Evolutionary conservation across 1,140 invertebrate species (phyloP).

Genomic region (Druon quercuslanigerum): DNA sequence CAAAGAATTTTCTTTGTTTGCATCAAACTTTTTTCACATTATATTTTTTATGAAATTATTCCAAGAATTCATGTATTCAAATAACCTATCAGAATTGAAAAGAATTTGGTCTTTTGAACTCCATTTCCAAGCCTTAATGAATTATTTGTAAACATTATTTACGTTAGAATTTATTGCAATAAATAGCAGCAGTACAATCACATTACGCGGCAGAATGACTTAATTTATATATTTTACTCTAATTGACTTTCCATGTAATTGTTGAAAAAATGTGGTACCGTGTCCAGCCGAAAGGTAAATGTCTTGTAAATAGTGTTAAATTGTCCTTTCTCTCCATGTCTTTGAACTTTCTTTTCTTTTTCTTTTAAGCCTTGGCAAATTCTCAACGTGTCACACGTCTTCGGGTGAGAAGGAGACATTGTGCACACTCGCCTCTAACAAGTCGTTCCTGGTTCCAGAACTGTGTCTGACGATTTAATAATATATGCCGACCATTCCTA

Average conservation of each 20-base stretch:
- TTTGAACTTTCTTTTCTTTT: background rate
- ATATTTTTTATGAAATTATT: too few relatives aligned
- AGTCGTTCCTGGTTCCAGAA: conserved; percentile 6
- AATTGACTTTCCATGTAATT: conserved; percentile 7
- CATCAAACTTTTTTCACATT: too few relatives aligned
- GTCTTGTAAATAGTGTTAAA: conserved; percentile 31
- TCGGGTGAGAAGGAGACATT: conserved; percentile 15
- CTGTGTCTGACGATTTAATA: conserved; percentile 21
- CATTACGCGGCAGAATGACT: background rate
- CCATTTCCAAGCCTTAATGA: too few relatives aligned
- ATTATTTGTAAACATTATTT: too few relatives aligned
- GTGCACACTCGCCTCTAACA: conserved; percentile 17
- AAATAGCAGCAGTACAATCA: too few relatives aligned
- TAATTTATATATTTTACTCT: background rate
- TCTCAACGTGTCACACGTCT: conserved; percentile 28
- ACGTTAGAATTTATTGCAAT: too few relatives aligned
- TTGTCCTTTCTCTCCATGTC: conserved; percentile 18
- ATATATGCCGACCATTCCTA: conserved; percentile 14
- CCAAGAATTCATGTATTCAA: too few relatives aligned
- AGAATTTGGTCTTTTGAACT: too few relatives aligned
- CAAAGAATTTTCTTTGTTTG: too few relatives aligned
- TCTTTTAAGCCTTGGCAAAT: conserved; percentile 23
- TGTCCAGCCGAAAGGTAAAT: conserved; percentile 1
- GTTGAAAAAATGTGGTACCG: background rate
- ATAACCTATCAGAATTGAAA: too few relatives aligned